Conservation (phyloP, 1,140 invertebrate species). For the Vanessa tameamea region DNA sequence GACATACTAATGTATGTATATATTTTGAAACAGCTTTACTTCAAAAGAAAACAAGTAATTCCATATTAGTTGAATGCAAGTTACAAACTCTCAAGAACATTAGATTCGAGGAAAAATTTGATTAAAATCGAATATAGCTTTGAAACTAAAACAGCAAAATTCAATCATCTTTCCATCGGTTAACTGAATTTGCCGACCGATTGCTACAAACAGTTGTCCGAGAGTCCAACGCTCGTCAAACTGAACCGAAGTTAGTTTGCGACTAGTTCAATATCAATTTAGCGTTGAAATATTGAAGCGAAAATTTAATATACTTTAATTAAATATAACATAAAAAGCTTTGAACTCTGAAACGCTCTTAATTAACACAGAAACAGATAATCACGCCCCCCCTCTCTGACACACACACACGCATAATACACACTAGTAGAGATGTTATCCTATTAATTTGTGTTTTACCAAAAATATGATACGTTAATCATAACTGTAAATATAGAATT, state of each 20-base stretch:
- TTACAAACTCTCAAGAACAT: neutral
- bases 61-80: neutral
- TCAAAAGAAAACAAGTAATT: too few species aligned
- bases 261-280: slow-evolving; percentile 41
- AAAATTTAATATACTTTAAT: slow-evolving; percentile 23
- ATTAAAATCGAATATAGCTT: neutral
- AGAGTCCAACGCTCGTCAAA: slow-evolving; percentile 18
- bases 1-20: too few species aligned
- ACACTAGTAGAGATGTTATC: too few species aligned
- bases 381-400: too few species aligned
- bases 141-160: slow-evolving; percentile 1
- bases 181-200: slow-evolving; percentile 13
- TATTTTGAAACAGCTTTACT: too few species aligned
- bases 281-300: slow-evolving; percentile 29
- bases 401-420: too few species aligned
- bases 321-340: neutral
- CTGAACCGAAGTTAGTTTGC: slow-evolving; percentile 38
- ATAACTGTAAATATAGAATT: too few species aligned
- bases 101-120: slow-evolving; percentile 1
- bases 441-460: too few species aligned
- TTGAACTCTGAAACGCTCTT: too few species aligned
- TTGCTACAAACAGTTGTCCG: neutral
- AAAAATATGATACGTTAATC: too few species aligned
- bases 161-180: slow-evolving; percentile 9
- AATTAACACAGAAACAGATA: too few species aligned